Base-by-base conservation (phyloP, 2,113 vertebrate species). In the Mus spicilegus region DNA sequence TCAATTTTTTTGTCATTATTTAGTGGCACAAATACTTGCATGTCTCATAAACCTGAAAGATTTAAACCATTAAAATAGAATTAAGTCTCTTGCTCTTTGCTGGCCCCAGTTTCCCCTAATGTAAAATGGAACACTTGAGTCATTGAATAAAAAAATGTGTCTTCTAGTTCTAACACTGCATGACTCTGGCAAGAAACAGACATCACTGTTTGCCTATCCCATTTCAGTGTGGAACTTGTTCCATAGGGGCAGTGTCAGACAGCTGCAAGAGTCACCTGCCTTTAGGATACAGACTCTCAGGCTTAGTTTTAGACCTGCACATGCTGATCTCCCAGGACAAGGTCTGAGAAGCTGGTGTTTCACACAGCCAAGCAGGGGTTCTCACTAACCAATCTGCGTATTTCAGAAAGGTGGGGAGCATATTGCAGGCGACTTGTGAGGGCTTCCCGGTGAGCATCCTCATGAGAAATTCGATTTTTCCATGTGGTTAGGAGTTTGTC, bases 181-280 rank as follows among this genome's bases (percentile, higher is more conserved):
- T 30, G 39, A 11, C 26, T 90, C 86, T 11, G 13, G 20, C 24
- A 49, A 39, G 77, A 24, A 84, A 39, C 30, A 49, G 46, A 14
- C 22, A 16, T 6, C 7, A 24, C 11, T 30, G 16, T 20, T 14
- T 36, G 42, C 17, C 8, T 36, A 42, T 87, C 42, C 10, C 17
- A 22, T 33, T 87, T 51, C 28, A 3, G 7, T 36, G 46, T 13
- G 1, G 20, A n/a, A 22, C 36, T n/a, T 24, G 10, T 33, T 36
- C 19, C 2, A 8, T 13, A 39, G 26, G 17, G 33, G 33, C 36
- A n/a, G 46, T 10, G 76, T 7, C 76, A 82, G 36, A 39, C 20
- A 26, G 22, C 80, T 73, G 26, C 4, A 16, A 14, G 33, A 33
- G 1, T 22, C n/a, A 3, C 30, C 1, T 0, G 0, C 14, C 67